A percentile compares a stretch with the other conserved stretches of the same genome.
Evolutionary conservation across 2,797 vertebrate species (phyloP).

Genomic region (Varecia variegata): DNA sequence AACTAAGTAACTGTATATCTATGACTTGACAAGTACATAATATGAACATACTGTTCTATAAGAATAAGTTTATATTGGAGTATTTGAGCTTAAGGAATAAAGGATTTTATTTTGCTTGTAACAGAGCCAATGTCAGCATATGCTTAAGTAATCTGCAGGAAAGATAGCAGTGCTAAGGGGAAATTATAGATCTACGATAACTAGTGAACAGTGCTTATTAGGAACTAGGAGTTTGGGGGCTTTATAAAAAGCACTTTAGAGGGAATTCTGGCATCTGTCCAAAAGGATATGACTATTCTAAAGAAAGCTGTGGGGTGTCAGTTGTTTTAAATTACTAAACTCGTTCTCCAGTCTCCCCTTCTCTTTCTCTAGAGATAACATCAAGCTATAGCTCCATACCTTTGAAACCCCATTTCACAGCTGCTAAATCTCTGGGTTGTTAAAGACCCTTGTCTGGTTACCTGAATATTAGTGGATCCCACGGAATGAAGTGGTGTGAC

Average conservation of each 20-base stretch:
- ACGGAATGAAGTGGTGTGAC: background rate
- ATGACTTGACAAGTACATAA: conserved; percentile 1
- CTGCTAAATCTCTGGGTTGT: background rate
- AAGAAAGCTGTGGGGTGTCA: background rate
- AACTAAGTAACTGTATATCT: conserved; percentile 12
- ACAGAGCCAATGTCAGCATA: conserved; percentile 3
- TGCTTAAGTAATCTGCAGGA: conserved; percentile 36
- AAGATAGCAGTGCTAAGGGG: background rate
- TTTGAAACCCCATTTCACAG: background rate
- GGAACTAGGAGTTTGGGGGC: background rate
- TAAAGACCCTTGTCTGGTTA: background rate
- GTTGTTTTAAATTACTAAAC: conserved; percentile 28
- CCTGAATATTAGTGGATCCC: background rate
- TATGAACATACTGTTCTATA: conserved; percentile 18
- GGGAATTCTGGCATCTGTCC: background rate
- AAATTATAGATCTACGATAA: conserved; percentile 11
- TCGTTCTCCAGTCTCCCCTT: background rate
- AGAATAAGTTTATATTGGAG: conserved; percentile 27
- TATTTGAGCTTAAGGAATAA: conserved; percentile 49
- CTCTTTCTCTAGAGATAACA: background rate
- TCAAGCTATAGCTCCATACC: background rate
- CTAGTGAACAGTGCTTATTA: background rate
- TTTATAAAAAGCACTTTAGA: conserved; percentile 8
- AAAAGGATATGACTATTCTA: background rate
- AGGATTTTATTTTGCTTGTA: conserved; percentile 51